These are phyloP conservation scores for Pangasianodon gigas DNA, from an alignment of 2,113 vertebrate species.

Conservation along the genomic window DNA sequence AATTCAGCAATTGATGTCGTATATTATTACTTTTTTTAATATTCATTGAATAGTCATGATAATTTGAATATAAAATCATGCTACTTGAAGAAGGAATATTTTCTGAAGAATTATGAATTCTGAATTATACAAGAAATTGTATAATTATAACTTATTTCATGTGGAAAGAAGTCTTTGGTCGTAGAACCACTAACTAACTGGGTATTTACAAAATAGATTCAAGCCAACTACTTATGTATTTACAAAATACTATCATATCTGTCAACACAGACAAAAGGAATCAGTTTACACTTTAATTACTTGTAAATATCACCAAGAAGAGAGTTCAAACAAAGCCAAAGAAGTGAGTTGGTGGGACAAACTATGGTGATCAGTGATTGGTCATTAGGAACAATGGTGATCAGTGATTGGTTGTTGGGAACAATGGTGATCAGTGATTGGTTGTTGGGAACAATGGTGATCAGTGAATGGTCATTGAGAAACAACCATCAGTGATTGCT, in stretches of 20 bases:
- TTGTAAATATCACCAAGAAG: not conserved
- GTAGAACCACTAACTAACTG: not conserved
- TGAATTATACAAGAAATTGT: too few relatives aligned
- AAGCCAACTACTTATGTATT: not conserved
- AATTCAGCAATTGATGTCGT: not conserved
- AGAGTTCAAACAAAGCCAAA: not conserved
- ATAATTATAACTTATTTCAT: not conserved
- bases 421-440: not conserved
- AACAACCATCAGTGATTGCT: not conserved
- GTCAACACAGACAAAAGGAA: not conserved
- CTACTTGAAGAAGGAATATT: not conserved
- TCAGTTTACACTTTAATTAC: not conserved
- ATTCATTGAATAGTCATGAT: not conserved
- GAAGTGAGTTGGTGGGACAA: not conserved
- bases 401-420: not conserved
- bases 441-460: not conserved
- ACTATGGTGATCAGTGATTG: not conserved
- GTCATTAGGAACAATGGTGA: not conserved
- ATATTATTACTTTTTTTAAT: not conserved
- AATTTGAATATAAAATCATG: not conserved
- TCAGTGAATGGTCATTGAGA: not conserved
- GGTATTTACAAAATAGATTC: not conserved
- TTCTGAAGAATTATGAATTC: too few relatives aligned
- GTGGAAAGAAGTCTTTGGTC: not conserved
- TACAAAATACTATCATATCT: not conserved